Conservation (phyloP, 1,140 invertebrate genomes). For the Cepaea nemoralis region DNA sequence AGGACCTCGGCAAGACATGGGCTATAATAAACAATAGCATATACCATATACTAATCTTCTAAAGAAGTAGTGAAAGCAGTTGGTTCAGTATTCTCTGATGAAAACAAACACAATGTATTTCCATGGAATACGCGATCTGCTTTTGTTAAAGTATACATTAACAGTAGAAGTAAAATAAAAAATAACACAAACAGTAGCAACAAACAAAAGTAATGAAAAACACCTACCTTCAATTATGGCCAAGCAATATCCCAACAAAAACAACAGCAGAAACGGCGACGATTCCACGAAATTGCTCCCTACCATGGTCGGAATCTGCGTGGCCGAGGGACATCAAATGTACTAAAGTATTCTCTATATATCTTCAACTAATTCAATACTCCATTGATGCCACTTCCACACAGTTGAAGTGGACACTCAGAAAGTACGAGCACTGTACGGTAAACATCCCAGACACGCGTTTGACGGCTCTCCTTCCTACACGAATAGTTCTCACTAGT, state of each 20-base stretch:
- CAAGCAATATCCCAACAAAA: conserved; percentile 27
- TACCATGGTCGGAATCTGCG: background rate
- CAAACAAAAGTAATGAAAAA: no score
- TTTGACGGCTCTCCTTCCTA: background rate
- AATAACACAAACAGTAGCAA: no score
- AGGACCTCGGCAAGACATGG: no score
- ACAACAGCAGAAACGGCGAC: conserved; percentile 22
- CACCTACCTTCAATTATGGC: conserved; percentile 19
- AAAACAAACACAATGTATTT: no score
- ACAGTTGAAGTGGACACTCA: background rate
- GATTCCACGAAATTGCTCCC: conserved; percentile 15
- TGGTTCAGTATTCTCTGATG: no score
- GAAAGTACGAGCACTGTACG: background rate
- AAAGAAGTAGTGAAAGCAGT: no score
- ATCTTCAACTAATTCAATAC: background rate
- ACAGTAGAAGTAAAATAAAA: no score
- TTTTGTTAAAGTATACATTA: no score
- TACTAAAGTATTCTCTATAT: background rate
- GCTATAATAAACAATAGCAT: no score
- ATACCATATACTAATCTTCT: no score
- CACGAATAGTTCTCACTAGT: background rate
- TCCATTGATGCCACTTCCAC: background rate
- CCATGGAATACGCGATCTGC: no score
- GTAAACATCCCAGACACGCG: background rate
- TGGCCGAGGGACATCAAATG: background rate